phyloP scores from a whole-genome alignment of 2,797 vertebrate genomes.

The Margarornis squamiger region DNA sequence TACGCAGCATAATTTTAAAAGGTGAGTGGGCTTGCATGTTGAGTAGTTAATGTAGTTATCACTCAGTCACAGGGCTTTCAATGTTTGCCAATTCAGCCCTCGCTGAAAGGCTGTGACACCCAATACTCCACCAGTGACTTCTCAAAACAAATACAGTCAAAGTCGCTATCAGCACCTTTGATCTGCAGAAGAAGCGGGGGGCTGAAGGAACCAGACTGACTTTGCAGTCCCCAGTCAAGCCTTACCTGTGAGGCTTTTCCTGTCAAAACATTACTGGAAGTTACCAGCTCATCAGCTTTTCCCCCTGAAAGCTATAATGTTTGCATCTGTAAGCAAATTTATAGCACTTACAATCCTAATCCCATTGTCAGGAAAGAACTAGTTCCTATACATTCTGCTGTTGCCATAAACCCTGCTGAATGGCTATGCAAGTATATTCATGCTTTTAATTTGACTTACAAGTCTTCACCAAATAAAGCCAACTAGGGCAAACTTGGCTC shows the following conservation, averaged over 20 bases:
- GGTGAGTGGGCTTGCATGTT: neutral
- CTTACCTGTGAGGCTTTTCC: slow-evolving; percentile 1
- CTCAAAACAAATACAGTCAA: neutral
- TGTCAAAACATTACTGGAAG: neutral
- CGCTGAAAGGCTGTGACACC: neutral
- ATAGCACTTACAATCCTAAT: neutral
- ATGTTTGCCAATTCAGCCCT: neutral
- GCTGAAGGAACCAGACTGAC: neutral
- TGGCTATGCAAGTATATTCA: accelerated
- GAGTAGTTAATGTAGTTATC: neutral
- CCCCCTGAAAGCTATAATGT: neutral
- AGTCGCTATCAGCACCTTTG: neutral
- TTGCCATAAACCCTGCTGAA: neutral
- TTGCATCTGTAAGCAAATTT: neutral
- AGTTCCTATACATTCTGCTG: neutral
- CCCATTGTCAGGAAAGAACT: neutral
- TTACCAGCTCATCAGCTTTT: neutral
- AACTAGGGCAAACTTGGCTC: neutral
- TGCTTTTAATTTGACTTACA: neutral
- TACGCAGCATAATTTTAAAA: neutral
- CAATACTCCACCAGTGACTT: neutral
- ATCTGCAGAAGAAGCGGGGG: neutral
- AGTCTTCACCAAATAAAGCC: neutral
- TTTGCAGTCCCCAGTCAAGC: neutral
- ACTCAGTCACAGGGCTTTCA: neutral